A percentile compares a stretch with the other conserved stretches of the same genome.
These are phyloP conservation scores for Oxygymnocypris stewartii DNA, from an alignment of 2,113 vertebrate genomes.

Conservation along the genomic window DNA sequence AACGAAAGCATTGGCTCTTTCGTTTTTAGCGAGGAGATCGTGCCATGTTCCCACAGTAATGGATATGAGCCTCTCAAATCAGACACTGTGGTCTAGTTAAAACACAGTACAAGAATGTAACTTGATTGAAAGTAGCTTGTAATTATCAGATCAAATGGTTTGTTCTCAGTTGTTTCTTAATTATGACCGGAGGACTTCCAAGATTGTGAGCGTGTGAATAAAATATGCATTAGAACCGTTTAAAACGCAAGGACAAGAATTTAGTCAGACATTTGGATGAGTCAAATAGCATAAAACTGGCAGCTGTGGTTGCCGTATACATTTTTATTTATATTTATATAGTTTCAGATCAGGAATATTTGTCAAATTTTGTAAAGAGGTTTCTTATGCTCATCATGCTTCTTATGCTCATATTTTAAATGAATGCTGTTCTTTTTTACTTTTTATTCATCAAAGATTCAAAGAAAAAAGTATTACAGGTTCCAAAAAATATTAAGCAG, in stretches of 20 bases:
- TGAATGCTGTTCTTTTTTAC: too few species aligned
- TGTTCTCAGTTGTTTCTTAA: neutral
- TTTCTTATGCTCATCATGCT: too few species aligned
- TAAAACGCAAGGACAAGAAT: neutral
- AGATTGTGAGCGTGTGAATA: neutral
- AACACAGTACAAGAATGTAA: neutral
- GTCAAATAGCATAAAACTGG: neutral
- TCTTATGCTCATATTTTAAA: too few species aligned
- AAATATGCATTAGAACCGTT: neutral
- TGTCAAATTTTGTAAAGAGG: too few species aligned
- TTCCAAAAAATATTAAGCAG: too few species aligned
- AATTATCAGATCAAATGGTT: conserved; percentile 21
- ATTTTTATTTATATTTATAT: too few species aligned
- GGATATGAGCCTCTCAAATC: conserved; percentile 3
- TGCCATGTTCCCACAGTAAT: conserved; percentile 36
- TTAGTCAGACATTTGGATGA: neutral
- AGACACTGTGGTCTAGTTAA: neutral
- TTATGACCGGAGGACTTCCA: neutral
- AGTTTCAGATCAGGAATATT: too few species aligned
- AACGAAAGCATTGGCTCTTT: conserved; percentile 22
- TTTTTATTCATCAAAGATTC: too few species aligned
- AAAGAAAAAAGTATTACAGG: too few species aligned
- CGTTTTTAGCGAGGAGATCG: neutral
- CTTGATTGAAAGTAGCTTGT: conserved; percentile 22
- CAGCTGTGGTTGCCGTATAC: neutral